phyloP scores from a whole-genome alignment of 2,888 invertebrate species.

The Lasioglossum morio region DNA sequence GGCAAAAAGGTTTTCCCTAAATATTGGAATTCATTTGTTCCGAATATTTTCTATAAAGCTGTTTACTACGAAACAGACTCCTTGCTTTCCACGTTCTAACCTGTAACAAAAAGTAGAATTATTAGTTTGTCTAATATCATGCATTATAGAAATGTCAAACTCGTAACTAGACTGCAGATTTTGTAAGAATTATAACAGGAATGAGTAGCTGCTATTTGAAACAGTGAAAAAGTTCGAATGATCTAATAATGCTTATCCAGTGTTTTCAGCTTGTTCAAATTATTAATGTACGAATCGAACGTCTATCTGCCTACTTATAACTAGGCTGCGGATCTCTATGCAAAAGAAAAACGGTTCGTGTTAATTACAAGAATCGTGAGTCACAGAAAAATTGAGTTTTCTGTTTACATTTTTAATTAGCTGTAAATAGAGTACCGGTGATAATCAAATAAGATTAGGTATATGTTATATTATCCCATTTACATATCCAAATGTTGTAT shows the following conservation, averaged over 20 bases:
- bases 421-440: background rate
- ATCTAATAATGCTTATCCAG: too few species aligned
- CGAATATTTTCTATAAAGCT: background rate
- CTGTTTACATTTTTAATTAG: background rate
- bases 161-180: background rate
- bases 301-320: too few species aligned
- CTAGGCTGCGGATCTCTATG: background rate
- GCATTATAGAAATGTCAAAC: background rate
- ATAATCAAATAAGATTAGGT: background rate
- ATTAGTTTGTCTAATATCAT: background rate
- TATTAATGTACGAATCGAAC: too few species aligned
- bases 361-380: background rate
- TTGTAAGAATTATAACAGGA: too few species aligned
- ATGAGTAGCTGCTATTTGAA: too few species aligned
- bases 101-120: background rate
- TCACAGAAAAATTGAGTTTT: background rate
- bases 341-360: background rate
- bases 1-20: too few species aligned
- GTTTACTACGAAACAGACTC: background rate
- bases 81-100: background rate
- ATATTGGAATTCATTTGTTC: background rate
- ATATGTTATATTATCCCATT: background rate
- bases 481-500: background rate
- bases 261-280: too few species aligned
- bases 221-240: too few species aligned